Conservation (phyloP, 2,113 vertebrate species). For the Chionomys nivalis region DNA sequence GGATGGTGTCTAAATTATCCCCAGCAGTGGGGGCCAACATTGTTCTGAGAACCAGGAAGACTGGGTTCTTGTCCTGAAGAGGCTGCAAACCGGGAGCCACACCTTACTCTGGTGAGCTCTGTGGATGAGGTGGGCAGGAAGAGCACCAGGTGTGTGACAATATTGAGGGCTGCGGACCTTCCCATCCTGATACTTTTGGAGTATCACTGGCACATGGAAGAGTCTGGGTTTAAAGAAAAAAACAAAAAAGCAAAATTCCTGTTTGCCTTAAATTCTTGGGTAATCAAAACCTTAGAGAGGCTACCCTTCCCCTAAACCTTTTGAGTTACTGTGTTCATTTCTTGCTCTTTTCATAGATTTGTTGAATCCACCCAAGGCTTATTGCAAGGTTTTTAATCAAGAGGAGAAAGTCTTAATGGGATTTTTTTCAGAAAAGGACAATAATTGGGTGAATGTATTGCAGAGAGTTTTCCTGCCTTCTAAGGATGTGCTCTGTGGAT, state of each 20-base stretch:
- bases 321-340: not conserved
- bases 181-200: not conserved
- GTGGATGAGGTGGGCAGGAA: not conserved
- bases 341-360: not conserved
- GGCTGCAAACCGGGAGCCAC: not conserved
- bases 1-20: not conserved
- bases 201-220: not conserved
- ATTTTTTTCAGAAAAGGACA: slow-evolving; percentile 35
- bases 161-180: not conserved
- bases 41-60: not conserved
- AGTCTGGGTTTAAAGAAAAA: not conserved
- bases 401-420: not conserved
- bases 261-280: not conserved
- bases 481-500: not conserved
- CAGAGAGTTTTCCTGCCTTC: not conserved
- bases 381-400: not conserved
- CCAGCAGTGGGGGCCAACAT: not conserved
- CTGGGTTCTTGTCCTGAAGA: not conserved
- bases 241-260: not conserved
- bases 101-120: not conserved
- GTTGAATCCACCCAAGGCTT: not conserved
- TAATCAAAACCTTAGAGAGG: not conserved
- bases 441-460: not conserved
- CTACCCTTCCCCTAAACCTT: not conserved
- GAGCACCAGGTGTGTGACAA: not conserved